These are phyloP conservation scores for Zeus faber DNA, from an alignment of 2,113 vertebrate genomes.

Conservation along the genomic window DNA sequence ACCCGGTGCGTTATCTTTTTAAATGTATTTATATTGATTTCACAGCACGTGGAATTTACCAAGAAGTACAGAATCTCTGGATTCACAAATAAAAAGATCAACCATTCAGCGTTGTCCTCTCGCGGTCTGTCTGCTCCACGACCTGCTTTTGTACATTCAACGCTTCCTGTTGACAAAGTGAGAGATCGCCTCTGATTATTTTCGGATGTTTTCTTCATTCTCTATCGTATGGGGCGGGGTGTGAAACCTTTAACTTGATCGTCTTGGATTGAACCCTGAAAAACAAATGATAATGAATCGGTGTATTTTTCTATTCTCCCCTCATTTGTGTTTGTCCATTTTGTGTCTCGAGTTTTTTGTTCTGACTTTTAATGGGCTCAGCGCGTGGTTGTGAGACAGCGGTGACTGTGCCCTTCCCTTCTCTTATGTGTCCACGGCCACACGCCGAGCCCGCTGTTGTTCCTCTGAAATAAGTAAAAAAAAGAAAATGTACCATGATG, in stretches of 20 bases:
- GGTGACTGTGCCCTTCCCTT: not conserved
- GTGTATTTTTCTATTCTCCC: conserved; percentile 7
- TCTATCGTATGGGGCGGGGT: too few species aligned
- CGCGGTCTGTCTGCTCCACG: conserved; percentile 44
- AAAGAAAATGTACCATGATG: conserved; percentile 50
- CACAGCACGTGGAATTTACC: conserved; percentile 68
- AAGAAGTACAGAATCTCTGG: conserved; percentile 68
- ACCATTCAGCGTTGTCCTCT: conserved; percentile 51
- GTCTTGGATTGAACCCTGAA: conserved; percentile 4
- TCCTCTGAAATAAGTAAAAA: conserved; percentile 9
- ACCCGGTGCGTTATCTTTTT: conserved; percentile 54
- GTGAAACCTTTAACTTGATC: too few species aligned
- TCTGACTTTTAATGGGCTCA: not conserved
- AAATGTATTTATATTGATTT: conserved; percentile 77
- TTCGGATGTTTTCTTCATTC: too few species aligned
- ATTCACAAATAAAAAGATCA: conserved; percentile 71
- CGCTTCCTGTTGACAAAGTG: too few species aligned
- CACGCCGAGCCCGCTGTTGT: not conserved
- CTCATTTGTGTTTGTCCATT: conserved; percentile 1
- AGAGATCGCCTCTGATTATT: too few species aligned
- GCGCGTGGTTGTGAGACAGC: not conserved
- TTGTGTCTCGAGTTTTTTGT: too few species aligned
- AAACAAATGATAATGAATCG: conserved; percentile 9
- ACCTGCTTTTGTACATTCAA: too few species aligned
- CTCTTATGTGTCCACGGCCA: not conserved